A percentile compares a stretch with the other conserved stretches of the same genome.
These are phyloP conservation scores for Myrmophylax atrothorax DNA, from an alignment of 2,113 vertebrate species.

Conservation along the genomic window DNA sequence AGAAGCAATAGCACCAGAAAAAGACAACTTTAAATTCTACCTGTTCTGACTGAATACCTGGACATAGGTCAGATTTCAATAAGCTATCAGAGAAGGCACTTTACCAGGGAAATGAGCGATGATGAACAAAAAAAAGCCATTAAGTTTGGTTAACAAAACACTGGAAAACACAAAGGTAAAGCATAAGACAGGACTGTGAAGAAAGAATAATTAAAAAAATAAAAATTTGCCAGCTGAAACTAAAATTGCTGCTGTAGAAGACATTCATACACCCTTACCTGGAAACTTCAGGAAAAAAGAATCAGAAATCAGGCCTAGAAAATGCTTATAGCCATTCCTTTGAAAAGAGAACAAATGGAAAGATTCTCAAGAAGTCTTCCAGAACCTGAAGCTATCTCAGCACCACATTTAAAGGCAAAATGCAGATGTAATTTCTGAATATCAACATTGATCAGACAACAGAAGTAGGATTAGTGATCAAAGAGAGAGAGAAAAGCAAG, in stretches of 20 bases:
- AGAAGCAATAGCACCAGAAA: not conserved
- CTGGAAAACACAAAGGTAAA: not conserved
- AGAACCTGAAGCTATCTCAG: not conserved
- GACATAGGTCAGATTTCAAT: not conserved
- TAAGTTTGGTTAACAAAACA: not conserved
- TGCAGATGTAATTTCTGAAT: not conserved
- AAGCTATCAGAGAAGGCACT: not conserved
- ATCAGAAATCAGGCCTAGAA: not conserved
- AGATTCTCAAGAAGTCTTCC: not conserved
- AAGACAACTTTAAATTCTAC: not conserved
- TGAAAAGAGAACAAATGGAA: not conserved
- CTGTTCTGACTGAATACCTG: not conserved
- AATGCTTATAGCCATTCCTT: not conserved
- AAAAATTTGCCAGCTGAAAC: not conserved
- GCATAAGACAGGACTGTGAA: not conserved
- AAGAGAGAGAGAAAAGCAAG: not conserved
- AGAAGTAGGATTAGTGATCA: not conserved
- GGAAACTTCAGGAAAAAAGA: not conserved
- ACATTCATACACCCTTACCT: not conserved
- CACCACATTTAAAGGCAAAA: not conserved
- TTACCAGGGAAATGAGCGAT: not conserved
- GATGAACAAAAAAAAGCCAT: not conserved
- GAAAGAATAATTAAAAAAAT: not conserved
- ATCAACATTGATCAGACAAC: not conserved
- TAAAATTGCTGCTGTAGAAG: not conserved